A percentile compares a stretch with the other conserved stretches of the same genome.
These are phyloP conservation scores for Caenorhabditis latens DNA, from an alignment of 1,140 invertebrate species.

Conservation along the genomic window DNA sequence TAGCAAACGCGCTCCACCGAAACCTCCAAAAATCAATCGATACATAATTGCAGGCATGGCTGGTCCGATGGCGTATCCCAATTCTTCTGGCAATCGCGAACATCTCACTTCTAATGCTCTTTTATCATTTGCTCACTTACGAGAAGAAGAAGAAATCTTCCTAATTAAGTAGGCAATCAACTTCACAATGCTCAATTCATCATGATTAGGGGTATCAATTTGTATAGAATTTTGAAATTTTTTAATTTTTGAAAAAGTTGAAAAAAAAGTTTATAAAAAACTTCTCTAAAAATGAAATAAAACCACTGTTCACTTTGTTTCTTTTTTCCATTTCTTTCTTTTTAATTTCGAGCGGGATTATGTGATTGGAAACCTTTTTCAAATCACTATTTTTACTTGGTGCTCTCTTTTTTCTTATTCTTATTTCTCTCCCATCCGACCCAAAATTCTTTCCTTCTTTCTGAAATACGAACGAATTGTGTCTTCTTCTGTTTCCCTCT, in stretches of 20 bases:
- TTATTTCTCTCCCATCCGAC: neutral
- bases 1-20: too few relatives aligned
- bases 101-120: constrained; percentile 70
- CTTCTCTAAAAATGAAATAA: constrained; percentile 12
- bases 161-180: neutral
- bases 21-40: too few relatives aligned
- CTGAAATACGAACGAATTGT: constrained; percentile 37
- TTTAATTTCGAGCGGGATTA: constrained; percentile 37
- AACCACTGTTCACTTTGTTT: neutral
- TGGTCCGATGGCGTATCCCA: constrained; percentile 67
- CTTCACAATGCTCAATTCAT: constrained; percentile 11
- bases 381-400: constrained; percentile 42
- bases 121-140: constrained; percentile 70
- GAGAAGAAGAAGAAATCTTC: constrained; percentile 78
- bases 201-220: constrained; percentile 13
- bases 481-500: neutral
- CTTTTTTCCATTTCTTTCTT: neutral
- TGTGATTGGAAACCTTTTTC: neutral
- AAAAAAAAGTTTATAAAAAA: neutral
- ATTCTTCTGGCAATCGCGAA: constrained; percentile 69
- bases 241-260: neutral
- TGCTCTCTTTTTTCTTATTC: constrained; percentile 8
- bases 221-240: constrained; percentile 44
- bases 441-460: neutral
- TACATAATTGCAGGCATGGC: constrained; percentile 68